Percentiles rank a stretch among this genome's conserved stretches.
Conservation (phyloP, 2,888 invertebrate species). For the Philhelius pedissequus region DNA sequence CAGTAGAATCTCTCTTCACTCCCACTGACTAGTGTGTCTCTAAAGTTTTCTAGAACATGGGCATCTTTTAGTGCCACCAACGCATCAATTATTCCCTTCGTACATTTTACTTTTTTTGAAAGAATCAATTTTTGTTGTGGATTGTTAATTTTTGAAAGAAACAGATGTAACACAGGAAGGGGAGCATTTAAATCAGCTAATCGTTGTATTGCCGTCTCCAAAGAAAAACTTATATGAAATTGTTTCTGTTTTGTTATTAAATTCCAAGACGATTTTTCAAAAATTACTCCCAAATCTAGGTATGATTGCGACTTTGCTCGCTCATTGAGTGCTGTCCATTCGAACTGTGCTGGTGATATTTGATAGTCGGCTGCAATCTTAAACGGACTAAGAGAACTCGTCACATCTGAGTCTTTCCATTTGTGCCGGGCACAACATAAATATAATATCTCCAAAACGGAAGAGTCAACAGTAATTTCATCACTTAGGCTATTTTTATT, state of each 20-base stretch:
- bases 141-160: conserved; percentile 76
- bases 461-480: conserved; percentile 70
- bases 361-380: conserved; percentile 77
- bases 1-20: conserved; percentile 87
- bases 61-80: conserved; percentile 76
- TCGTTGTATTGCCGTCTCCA: conserved; percentile 75
- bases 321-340: conserved; percentile 85
- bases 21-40: conserved; percentile 73
- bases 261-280: conserved; percentile 76
- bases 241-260: conserved; percentile 76
- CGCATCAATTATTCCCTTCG: conserved; percentile 76
- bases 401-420: conserved; percentile 75
- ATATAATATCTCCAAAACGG: conserved; percentile 76
- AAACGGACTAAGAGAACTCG: conserved; percentile 73
- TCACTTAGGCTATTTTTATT: conserved; percentile 70
- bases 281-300: conserved; percentile 75
- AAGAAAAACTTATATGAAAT: conserved; percentile 77
- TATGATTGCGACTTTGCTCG: conserved; percentile 76
- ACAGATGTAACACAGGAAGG: conserved; percentile 75
- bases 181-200: conserved; percentile 76
- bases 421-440: conserved; percentile 74
- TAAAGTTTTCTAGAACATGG: conserved; percentile 73
- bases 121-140: conserved; percentile 74
- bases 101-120: conserved; percentile 76
- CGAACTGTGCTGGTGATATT: conserved; percentile 83